Conservation (phyloP, 2,888 invertebrate genomes). For the Eueremaeus valkanovi region DNA sequence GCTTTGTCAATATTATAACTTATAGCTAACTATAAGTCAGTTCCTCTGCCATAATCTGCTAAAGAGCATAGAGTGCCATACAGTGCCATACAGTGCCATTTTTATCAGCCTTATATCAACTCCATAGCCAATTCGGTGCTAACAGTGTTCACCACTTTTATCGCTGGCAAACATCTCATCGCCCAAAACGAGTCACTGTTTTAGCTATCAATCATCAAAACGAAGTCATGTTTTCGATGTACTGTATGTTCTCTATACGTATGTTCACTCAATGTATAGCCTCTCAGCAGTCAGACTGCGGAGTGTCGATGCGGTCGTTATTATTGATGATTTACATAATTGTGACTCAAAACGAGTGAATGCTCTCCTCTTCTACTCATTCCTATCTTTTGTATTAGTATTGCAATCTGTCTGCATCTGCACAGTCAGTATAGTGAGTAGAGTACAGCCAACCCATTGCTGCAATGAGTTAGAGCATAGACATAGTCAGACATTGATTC, state of each 20-base stretch:
- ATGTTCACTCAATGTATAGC: not conserved
- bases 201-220: conserved; percentile 27
- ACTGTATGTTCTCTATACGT: not conserved
- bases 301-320: conserved; percentile 7
- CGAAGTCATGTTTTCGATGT: conserved; percentile 26
- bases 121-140: not conserved
- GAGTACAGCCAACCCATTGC: conserved; percentile 3
- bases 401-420: not conserved
- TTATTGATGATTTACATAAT: conserved; percentile 30
- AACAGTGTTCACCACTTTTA: conserved; percentile 24
- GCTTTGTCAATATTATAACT: no score
- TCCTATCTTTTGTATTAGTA: not conserved
- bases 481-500: conserved; percentile 15
- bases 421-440: no score
- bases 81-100: conserved; percentile 13
- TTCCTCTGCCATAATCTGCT: not conserved
- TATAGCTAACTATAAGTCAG: not conserved
- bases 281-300: not conserved
- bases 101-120: not conserved
- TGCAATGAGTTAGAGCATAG: no score
- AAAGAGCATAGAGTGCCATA: not conserved
- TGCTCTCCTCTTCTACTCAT: not conserved
- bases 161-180: not conserved
- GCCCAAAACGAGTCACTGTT: conserved; percentile 30
- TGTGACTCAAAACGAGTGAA: not conserved